A percentile compares a stretch with the other conserved stretches of the same genome.
Evolutionary conservation across 2,888 invertebrate species (phyloP).

Genomic region (Taphrorychus bicolor): DNA sequence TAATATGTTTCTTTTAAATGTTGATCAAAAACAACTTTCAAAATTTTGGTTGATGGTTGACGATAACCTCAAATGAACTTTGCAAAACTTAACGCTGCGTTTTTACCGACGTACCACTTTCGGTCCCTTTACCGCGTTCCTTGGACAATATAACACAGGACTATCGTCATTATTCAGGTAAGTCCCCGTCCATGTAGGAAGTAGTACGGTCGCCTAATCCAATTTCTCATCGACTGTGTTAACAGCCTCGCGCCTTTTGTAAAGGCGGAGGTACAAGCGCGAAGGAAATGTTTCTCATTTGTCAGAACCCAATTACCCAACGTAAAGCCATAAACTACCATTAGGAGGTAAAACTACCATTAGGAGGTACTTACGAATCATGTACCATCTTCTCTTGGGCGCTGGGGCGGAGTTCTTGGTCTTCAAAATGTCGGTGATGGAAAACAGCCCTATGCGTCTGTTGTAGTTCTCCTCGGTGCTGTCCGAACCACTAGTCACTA

Average conservation of each 20-base stretch:
- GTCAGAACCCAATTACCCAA: neutral
- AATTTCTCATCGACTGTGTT: constrained; percentile 37
- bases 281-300: constrained; percentile 14
- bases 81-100: neutral
- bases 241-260: constrained; percentile 30
- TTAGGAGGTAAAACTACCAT: neutral
- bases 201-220: constrained; percentile 37
- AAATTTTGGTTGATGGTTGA: no score
- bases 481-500: neutral
- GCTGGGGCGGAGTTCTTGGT: neutral
- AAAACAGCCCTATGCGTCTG: neutral
- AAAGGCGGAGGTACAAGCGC: constrained; percentile 17
- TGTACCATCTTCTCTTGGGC: neutral
- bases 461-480: neutral
- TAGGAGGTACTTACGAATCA: neutral
- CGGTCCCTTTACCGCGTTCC: no score
- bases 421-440: neutral
- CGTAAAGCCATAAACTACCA: neutral
- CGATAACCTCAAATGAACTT: no score
- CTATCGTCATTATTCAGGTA: constrained; percentile 26
- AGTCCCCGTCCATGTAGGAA: constrained; percentile 34
- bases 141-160: constrained; percentile 26
- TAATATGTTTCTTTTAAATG: no score
- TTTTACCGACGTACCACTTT: neutral
- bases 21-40: no score